A percentile compares a stretch with the other conserved stretches of the same genome.
phyloP scores from a whole-genome alignment of 2,113 vertebrate genomes.

The Xenopus laevis region DNA sequence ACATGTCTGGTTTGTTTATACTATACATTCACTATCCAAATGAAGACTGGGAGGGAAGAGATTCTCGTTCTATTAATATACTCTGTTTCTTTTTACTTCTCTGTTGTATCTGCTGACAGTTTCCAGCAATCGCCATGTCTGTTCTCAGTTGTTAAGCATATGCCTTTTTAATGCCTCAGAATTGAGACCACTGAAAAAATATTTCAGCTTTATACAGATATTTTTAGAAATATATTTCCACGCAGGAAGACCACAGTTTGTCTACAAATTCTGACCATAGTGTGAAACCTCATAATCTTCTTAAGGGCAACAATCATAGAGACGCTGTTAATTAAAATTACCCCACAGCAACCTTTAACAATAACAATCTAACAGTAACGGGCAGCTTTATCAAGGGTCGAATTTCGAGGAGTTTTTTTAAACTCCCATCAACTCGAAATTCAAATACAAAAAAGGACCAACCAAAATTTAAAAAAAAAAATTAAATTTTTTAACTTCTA shows the following conservation, averaged over 20 bases:
- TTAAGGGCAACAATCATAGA: not conserved
- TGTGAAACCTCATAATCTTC: not conserved
- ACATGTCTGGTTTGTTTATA: slow-evolving; percentile 31
- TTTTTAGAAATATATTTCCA: slow-evolving; percentile 1
- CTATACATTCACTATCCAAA: slow-evolving; percentile 28
- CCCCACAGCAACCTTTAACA: too few species aligned
- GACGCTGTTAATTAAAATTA: too few species aligned
- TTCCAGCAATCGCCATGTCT: slow-evolving; percentile 20
- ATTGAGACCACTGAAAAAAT: not conserved
- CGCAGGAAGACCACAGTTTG: not conserved
- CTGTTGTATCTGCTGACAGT: slow-evolving; percentile 31
- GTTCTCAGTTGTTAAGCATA: slow-evolving; percentile 10
- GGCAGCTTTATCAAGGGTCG: too few species aligned
- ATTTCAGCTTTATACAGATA: not conserved
- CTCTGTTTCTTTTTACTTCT: slow-evolving; percentile 34
- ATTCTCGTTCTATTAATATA: slow-evolving; percentile 42
- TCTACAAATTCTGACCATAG: not conserved
- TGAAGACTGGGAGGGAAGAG: slow-evolving; percentile 29
- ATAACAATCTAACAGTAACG: too few species aligned
- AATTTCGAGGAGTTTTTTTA: too few species aligned
- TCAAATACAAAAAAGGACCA: too few species aligned
- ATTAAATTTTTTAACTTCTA: too few species aligned
- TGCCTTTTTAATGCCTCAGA: slow-evolving; percentile 2
- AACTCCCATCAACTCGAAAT: too few species aligned
- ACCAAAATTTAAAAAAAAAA: too few species aligned